Base-by-base conservation (phyloP, 2,797 vertebrate genomes). In the Lates japonicus region DNA sequence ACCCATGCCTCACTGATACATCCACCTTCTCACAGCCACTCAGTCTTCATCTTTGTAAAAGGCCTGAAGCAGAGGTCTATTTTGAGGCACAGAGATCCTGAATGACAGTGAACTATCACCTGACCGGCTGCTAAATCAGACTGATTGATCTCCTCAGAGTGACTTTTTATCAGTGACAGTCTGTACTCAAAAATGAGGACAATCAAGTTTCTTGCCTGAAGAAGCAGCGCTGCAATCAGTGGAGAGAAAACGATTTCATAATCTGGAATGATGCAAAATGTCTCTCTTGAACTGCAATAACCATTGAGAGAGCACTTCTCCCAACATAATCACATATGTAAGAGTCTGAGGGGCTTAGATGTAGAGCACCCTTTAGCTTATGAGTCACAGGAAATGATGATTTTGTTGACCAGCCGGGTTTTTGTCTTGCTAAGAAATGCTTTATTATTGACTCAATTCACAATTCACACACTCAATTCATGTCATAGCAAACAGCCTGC, bases 1-100 rank as follows among this genome's bases (percentile, higher is more conserved):
- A 42, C 52, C 48, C 63, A 62, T 74, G 48, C 74, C 71, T 74
- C 78, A 74, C 78, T 68, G 55, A 85, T 70, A 69, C 44, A 71
- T 80, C 48, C 49, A 46, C 68, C 83, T 70, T 31, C 72, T 55
- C 79, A 84, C 58, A 67, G 78, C 65, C 70, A 52, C 67, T 87
- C 33, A 33, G 13, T 70, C 74, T 54, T 61, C 41, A 19, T 70
- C 65, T 59, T 5, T 11, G 5, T 42, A 20, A 68, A 64, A 62
- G 54, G 48, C 65, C 63, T 33, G 58, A 70, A 57, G 78, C 74
- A 75, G 33, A 48, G 0, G 0, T 64, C 64, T 87, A 74, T 74
- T 83, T 69, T 20, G 4, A 55, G 60, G 65, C 13, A 22, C 10
- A 54, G 37, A 74, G 35, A 29, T 70, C 59, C 63, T 75, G 25